Conservation (phyloP, 2,797 vertebrate genomes). For the Poecilia wingei region DNA sequence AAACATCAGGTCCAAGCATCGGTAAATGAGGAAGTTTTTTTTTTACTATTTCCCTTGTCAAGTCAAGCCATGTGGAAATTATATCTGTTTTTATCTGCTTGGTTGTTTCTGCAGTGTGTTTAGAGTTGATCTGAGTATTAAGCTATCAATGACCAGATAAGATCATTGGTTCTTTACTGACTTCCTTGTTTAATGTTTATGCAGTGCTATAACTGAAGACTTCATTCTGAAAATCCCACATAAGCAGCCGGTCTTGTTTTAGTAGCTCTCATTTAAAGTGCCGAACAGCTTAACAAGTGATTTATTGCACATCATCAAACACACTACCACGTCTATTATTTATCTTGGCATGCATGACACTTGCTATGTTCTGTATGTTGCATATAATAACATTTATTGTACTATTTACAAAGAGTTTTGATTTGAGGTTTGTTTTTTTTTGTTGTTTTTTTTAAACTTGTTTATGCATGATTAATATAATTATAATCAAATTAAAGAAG, state of each 20-base stretch:
- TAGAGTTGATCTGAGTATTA: slow-evolving; percentile 53
- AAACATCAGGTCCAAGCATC: slow-evolving; percentile 34
- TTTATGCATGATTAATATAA: slow-evolving; percentile 78
- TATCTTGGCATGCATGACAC: slow-evolving; percentile 75
- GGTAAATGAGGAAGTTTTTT: slow-evolving; percentile 19
- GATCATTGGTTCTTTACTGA: slow-evolving; percentile 47
- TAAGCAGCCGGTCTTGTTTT: slow-evolving; percentile 36
- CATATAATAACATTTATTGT: slow-evolving; percentile 60
- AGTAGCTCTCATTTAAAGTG: slow-evolving; percentile 40
- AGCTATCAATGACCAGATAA: slow-evolving; percentile 50
- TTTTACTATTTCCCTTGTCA: slow-evolving; percentile 17
- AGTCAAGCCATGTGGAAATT: slow-evolving; percentile 52
- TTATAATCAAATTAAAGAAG: slow-evolving; percentile 72
- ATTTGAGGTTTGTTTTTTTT: slow-evolving; percentile 66
- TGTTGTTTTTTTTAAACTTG: slow-evolving; percentile 50
- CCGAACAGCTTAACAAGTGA: slow-evolving; percentile 17
- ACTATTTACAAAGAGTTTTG: slow-evolving; percentile 66
- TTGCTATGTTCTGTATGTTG: slow-evolving; percentile 59
- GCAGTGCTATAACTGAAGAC: slow-evolving; percentile 15
- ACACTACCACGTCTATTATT: slow-evolving; percentile 71
- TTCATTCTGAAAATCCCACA: slow-evolving; percentile 30
- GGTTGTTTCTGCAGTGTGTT: slow-evolving; percentile 60
- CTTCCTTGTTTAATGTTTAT: slow-evolving; percentile 39
- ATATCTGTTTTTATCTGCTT: slow-evolving; percentile 48
- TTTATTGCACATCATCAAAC: slow-evolving; percentile 50